Evolutionary conservation across 2,797 vertebrate genomes (phyloP).

Genomic region (Numenius phaeopus): DNA sequence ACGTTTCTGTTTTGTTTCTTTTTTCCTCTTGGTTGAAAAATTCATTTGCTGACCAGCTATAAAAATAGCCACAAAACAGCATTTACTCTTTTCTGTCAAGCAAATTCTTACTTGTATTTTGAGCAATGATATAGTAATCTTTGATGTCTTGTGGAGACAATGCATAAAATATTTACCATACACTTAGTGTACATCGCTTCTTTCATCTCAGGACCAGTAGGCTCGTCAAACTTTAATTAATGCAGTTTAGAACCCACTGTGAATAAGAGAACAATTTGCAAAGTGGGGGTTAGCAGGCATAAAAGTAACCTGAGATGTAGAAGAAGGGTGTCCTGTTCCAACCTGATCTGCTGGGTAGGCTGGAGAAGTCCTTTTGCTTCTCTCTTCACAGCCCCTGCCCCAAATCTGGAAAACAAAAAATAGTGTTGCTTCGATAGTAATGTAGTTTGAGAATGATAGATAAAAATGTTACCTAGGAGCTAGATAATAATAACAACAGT

Average conservation of each 20-base stretch:
- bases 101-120: slow-evolving; percentile 5
- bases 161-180: slow-evolving; percentile 46
- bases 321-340: background rate
- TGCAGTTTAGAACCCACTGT: background rate
- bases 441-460: background rate
- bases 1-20: background rate
- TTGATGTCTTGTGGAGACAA: background rate
- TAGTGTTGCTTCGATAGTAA: background rate
- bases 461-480: background rate
- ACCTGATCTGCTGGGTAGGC: background rate
- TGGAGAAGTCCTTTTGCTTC: background rate
- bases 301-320: background rate
- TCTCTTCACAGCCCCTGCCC: background rate
- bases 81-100: background rate
- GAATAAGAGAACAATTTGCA: background rate
- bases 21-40: background rate
- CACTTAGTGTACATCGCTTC: background rate
- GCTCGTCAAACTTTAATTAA: background rate
- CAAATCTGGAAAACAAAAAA: background rate
- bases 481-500: background rate
- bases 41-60: background rate
- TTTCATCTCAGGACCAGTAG: background rate
- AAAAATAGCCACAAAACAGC: background rate
- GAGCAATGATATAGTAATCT: background rate
- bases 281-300: background rate